These are phyloP conservation scores for Macrotrachela quadricornifera DNA, from an alignment of 1,140 invertebrate species.

Conservation along the genomic window DNA sequence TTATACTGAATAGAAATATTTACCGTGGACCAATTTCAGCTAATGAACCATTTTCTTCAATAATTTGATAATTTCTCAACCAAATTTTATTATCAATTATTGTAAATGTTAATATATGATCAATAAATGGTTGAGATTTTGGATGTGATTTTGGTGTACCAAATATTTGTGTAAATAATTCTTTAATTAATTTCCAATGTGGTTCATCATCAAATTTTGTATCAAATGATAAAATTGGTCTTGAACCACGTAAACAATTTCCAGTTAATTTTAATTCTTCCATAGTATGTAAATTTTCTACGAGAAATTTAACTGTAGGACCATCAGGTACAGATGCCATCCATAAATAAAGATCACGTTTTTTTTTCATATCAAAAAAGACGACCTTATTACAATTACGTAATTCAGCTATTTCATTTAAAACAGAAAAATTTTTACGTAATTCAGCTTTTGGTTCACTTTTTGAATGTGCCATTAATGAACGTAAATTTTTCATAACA, in stretches of 20 bases:
- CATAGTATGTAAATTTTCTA: conserved; percentile 95
- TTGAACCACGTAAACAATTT: conserved; percentile 78
- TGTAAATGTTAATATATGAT: conserved; percentile 83
- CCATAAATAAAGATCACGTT: conserved; percentile 84
- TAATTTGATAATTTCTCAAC: conserved; percentile 94
- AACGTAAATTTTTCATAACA: conserved; percentile 77
- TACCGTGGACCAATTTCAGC: conserved; percentile 57
- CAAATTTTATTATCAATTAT: conserved; percentile 80
- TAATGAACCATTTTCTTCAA: conserved; percentile 66
- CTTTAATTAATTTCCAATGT: conserved; percentile 48
- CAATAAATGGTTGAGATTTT: conserved; percentile 95
- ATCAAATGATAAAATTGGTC: conserved; percentile 87
- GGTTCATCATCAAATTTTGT: conserved; percentile 51
- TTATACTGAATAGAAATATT: neutral
- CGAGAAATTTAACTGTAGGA: conserved; percentile 70
- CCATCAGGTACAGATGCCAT: conserved; percentile 50
- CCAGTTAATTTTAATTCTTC: conserved; percentile 85
- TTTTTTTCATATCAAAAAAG: conserved; percentile 72
- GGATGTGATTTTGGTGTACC: conserved; percentile 84
- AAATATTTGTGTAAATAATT: conserved; percentile 52
- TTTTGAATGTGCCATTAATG: conserved; percentile 77
- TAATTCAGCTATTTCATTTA: conserved; percentile 57
- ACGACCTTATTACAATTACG: conserved; percentile 89
- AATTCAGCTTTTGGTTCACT: conserved; percentile 23
- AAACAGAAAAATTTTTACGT: neutral